Conservation (phyloP, 2,888 invertebrate genomes). For the Bembecia ichneumoniformis region DNA sequence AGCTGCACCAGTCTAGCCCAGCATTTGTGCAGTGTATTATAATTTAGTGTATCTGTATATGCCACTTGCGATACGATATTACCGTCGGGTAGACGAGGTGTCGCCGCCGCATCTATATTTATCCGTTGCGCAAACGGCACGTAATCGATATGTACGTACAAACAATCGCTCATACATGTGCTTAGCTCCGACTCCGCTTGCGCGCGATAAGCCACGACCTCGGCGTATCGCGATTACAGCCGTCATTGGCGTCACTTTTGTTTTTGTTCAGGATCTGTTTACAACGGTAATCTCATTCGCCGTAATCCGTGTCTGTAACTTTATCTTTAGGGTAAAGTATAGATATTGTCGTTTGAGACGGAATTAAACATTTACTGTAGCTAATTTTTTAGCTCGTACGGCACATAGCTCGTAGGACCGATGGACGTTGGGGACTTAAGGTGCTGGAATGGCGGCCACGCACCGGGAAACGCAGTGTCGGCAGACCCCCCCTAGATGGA, state of each 20-base stretch:
- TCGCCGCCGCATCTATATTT: not conserved
- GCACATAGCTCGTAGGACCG: no score
- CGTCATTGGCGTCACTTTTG: conserved; percentile 2
- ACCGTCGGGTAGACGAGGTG: not conserved
- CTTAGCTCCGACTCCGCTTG: not conserved
- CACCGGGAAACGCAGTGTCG: no score
- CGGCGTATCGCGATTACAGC: conserved; percentile 4
- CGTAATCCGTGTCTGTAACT: not conserved
- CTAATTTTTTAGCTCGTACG: no score
- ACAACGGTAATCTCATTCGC: not conserved
- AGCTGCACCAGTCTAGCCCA: no score
- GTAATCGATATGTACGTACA: not conserved
- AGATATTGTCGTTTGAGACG: no score
- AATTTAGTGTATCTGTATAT: no score
- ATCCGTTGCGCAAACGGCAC: not conserved
- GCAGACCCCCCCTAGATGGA: no score
- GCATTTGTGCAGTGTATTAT: no score
- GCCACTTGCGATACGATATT: not conserved
- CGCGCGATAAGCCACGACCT: conserved; percentile 10
- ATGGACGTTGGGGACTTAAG: no score
- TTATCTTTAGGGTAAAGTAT: not conserved
- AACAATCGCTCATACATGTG: no score
- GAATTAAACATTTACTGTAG: no score
- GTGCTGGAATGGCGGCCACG: no score
- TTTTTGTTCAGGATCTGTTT: not conserved